A percentile compares a stretch with the other conserved stretches of the same genome.
Evolutionary conservation across 2,888 invertebrate genomes (phyloP).

Genomic region (Chymomyza fuscimana): DNA sequence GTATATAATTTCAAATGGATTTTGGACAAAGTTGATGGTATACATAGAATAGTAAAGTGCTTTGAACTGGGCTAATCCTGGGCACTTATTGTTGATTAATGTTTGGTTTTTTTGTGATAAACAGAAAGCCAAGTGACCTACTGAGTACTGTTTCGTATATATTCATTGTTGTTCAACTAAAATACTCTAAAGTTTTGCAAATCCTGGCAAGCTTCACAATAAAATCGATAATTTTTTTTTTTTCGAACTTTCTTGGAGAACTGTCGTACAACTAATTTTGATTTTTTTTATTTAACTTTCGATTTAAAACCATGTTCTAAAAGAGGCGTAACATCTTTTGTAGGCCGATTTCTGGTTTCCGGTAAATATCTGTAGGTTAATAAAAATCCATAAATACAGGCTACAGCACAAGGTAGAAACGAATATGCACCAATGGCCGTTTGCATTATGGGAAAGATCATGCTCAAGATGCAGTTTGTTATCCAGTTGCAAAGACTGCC

Average conservation of each 20-base stretch:
- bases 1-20: not conserved
- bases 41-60: not conserved
- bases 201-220: too few relatives aligned
- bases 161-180: too few relatives aligned
- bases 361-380: slow-evolving; percentile 58
- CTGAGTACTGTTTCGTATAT: not conserved
- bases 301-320: slow-evolving; percentile 82
- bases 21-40: slow-evolving; percentile 15
- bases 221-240: too few relatives aligned
- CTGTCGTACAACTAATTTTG: too few relatives aligned
- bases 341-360: slow-evolving; percentile 57
- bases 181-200: too few relatives aligned
- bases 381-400: slow-evolving; percentile 51
- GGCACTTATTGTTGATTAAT: not conserved
- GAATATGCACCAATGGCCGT: slow-evolving; percentile 83
- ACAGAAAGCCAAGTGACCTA: not conserved
- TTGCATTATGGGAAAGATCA: slow-evolving; percentile 86
- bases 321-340: slow-evolving; percentile 51
- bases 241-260: too few relatives aligned
- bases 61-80: not conserved
- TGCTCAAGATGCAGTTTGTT: slow-evolving; percentile 90
- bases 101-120: not conserved
- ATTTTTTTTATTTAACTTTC: slow-evolving; percentile 43
- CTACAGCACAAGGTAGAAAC: slow-evolving; percentile 85
- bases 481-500: slow-evolving; percentile 92